A percentile compares a stretch with the other conserved stretches of the same genome.
Evolutionary conservation across 2,113 vertebrate species (phyloP).

Genomic region (Oryzias woworae): DNA sequence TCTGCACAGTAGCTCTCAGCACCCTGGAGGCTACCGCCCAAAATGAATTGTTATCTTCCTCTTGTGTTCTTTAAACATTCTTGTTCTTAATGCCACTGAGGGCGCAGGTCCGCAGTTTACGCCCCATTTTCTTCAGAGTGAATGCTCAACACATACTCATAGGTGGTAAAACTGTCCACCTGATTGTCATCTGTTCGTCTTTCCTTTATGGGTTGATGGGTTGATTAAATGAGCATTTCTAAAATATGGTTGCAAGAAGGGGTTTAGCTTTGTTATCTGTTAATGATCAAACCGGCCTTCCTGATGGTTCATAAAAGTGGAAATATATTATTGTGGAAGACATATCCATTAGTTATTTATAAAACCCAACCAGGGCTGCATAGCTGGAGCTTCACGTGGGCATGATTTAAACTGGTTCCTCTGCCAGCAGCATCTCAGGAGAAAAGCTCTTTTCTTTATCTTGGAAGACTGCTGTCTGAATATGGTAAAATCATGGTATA

Average conservation of each 20-base stretch:
- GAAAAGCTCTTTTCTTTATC: no score
- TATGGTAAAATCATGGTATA: no score
- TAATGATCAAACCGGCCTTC: constrained; percentile 25
- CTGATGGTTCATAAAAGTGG: constrained; percentile 9
- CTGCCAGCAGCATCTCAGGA: no score
- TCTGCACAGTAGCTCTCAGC: no score
- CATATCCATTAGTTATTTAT: constrained; percentile 8
- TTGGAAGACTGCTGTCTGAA: no score
- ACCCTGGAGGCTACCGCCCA: no score
- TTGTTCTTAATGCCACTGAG: constrained; percentile 5
- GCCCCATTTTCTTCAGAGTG: constrained; percentile 15
- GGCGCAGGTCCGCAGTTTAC: background rate
- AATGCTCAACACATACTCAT: constrained; percentile 27
- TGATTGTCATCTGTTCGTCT: constrained; percentile 19
- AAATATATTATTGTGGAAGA: background rate
- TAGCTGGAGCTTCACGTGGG: background rate
- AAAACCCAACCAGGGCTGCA: constrained; percentile 2
- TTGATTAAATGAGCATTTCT: constrained; percentile 14
- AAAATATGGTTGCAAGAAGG: constrained; percentile 45
- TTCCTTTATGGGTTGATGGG: constrained; percentile 15
- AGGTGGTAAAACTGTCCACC: constrained; percentile 16
- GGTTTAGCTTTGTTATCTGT: constrained; percentile 18
- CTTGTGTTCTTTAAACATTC: constrained; percentile 32
- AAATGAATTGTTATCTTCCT: background rate
- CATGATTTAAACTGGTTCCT: background rate